Evolutionary conservation across 2,797 vertebrate genomes (phyloP).

Genomic region (Buphagus erythrorhynchus): DNA sequence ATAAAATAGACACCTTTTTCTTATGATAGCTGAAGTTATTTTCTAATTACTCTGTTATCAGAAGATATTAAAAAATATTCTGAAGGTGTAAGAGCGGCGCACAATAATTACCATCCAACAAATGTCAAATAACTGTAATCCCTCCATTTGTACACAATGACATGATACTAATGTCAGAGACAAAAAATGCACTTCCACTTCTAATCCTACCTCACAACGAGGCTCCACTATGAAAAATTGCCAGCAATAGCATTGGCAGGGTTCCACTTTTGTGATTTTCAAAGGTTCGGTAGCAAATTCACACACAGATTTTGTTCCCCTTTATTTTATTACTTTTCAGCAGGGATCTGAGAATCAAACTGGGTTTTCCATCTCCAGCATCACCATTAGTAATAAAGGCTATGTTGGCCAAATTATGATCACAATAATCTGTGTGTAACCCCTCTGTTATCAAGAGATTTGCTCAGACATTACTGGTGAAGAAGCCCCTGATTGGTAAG

Average conservation of each 20-base stretch:
- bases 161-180: not conserved
- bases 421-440: not conserved
- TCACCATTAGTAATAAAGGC: not conserved
- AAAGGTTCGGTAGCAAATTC: slow-evolving; percentile 32
- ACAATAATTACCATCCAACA: not conserved
- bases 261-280: slow-evolving; percentile 51
- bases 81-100: not conserved
- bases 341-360: slow-evolving; percentile 25
- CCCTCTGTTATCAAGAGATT: not conserved
- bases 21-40: not conserved
- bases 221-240: not conserved
- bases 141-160: not conserved
- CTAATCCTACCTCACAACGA: not conserved
- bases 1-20: not conserved
- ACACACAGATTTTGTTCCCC: not conserved
- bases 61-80: not conserved
- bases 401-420: not conserved
- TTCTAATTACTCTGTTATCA: not conserved
- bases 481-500: not conserved
- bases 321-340: slow-evolving; percentile 47
- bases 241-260: slow-evolving; percentile 19
- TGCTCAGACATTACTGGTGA: not conserved
- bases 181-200: not conserved
- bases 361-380: slow-evolving; percentile 20
- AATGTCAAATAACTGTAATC: not conserved